A percentile compares a stretch with the other conserved stretches of the same genome.
Conservation (phyloP, 2,888 invertebrate species). For the Neoascia interrupta region DNA sequence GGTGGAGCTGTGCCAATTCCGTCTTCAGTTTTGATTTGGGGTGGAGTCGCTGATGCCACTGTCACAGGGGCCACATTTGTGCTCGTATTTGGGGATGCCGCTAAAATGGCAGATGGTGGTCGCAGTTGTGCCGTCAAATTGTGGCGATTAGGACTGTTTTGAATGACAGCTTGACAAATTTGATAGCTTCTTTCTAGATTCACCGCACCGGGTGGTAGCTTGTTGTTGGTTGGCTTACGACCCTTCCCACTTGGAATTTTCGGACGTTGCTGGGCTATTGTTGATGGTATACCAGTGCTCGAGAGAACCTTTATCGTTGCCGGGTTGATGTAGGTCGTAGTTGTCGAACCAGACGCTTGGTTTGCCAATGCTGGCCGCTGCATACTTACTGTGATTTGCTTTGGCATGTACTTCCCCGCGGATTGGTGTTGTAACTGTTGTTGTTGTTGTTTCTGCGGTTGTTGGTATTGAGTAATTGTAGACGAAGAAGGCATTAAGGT, state of each 20-base stretch:
- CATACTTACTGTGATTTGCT: slow-evolving; percentile 78
- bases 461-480: slow-evolving; percentile 30
- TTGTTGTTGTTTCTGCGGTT: slow-evolving; percentile 55
- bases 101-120: slow-evolving; percentile 89
- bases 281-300: slow-evolving; percentile 76
- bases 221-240: slow-evolving; percentile 81
- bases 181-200: slow-evolving; percentile 97
- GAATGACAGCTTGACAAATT: slow-evolving; percentile 95
- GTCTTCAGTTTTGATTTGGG: slow-evolving; percentile 72
- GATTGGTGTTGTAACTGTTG: slow-evolving; percentile 65
- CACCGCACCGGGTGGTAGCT: slow-evolving; percentile 93
- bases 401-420: slow-evolving; percentile 75
- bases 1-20: slow-evolving; percentile 72
- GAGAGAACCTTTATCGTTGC: slow-evolving; percentile 74
- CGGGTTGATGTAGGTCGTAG: slow-evolving; percentile 57
- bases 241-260: slow-evolving; percentile 78
- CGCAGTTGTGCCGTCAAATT: slow-evolving; percentile 91
- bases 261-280: slow-evolving; percentile 78
- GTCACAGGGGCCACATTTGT: slow-evolving; percentile 72
- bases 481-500: slow-evolving; percentile 42
- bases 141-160: slow-evolving; percentile 94
- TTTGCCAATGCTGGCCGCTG: slow-evolving; percentile 71
- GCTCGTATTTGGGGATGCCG: slow-evolving; percentile 68
- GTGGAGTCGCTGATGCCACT: slow-evolving; percentile 70
- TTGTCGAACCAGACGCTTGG: slow-evolving; percentile 70